Base-by-base conservation (phyloP, 2,113 vertebrate genomes). In the Coregonus clupeaformis region DNA sequence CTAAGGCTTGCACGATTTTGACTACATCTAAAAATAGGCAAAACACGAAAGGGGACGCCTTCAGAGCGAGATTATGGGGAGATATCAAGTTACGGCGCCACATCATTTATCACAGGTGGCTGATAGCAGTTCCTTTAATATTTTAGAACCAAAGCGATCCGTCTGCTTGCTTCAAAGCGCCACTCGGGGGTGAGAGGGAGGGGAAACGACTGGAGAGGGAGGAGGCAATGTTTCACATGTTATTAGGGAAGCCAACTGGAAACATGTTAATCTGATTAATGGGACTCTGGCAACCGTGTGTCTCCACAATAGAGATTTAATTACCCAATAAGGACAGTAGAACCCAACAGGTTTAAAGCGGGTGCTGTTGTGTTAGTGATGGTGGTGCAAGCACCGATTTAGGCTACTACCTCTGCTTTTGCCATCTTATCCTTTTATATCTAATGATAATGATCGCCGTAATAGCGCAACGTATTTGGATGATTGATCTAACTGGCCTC, bases 201-300 rank as follows among this genome's bases (percentile, higher is more conserved):
- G 57, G 63, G 18, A 62, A 68, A 30, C 57, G 71, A 71, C 59
- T 7, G 7, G 47, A 66, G 63, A 52, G 71, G 75, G 62, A 0
- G 3, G 20, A 69, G 80, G 16, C 20, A 64, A 24, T 18, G 27
- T 77, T 82, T 77, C 81, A 82, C 79, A 85, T 87, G 74, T 76
- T 80, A 86, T 87, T 84, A 77, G 86, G 78, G 73, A 81, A 62
- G 59, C 25, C 11, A n/a, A 71, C 62, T 74, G 65, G 68, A 80
- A 84, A 79, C 70, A 45, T 6, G 20, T 47, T 29, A 63, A 60
- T 60, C 57, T 71, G 74, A 87, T 87, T 83, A 85, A 87, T 74
- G 29, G 25, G 29, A 68, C 42, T 52, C n/a, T 30, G 69, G 78
- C 84, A 78, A 68, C 68, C 70, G 49, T 52, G 57, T 69, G 55